Base-by-base conservation (phyloP, 2,888 invertebrate species). In the Bombylius discolor region DNA sequence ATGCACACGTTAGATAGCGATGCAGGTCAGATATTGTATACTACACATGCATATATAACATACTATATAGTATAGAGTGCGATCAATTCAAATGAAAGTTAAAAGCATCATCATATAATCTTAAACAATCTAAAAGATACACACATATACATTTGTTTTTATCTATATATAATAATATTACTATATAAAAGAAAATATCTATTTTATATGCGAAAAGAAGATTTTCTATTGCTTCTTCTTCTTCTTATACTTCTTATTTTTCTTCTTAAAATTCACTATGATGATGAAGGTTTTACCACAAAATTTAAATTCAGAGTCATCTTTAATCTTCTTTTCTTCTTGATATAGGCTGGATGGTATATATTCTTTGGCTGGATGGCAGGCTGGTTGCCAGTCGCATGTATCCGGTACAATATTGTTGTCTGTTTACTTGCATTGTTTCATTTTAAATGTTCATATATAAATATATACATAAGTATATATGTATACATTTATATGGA, bases 21-120 rank as follows among this genome's bases (percentile, higher is more conserved):
- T 50, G 55, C 50, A 55, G 55, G 55, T 55, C 55, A 55, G 50
- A 51, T 36, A 50, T 55, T 47, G 55, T 45, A 34, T 47, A 47
- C 46, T 39, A 33, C 42, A 44, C 49, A 49, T 47, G 12, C 33
- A 49, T 23, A 23, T 23, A 23, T 23, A 23, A 23, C 23, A 23
- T 23, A 23, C 3, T 23, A 23, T 23, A 3, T 23, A 23, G 23
- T 23, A 23, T 23, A 23, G 23, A 42, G 7, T 11, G 39, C 11
- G 11, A 42, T 42, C 39, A 42, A 42, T 42, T 42, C 11, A 11
- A 23, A 23, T 23, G 23, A 23, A 23, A 23, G 23, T 23, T 23
- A 23, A 23, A 23, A 23, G 23, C 23, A 23, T 23, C 23, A 23
- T 23, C 23, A 23, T 23, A 23, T 23, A 23, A 23, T 23, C 23